Conservation (phyloP, 2,113 vertebrate genomes). For the Dromiciops gliroides region DNA sequence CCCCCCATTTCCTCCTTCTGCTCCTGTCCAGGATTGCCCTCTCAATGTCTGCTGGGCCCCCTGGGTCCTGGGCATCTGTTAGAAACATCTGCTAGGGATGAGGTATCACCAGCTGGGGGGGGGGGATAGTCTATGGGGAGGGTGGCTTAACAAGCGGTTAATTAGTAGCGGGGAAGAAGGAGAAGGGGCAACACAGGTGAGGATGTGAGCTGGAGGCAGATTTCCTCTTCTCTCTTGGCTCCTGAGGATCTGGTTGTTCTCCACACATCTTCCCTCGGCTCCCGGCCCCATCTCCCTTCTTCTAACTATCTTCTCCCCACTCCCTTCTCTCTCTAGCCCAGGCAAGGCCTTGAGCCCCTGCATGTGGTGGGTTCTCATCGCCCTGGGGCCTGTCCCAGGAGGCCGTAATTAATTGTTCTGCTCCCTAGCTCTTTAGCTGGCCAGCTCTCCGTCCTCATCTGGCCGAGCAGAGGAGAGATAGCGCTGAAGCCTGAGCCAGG, state of each 20-base stretch:
- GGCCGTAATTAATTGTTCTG: not conserved
- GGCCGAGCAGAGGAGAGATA: constrained; percentile 13
- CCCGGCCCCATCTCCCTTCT: not conserved
- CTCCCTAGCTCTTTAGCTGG: not conserved
- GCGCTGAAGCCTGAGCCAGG: constrained; percentile 14
- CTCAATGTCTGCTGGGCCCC: constrained; percentile 41
- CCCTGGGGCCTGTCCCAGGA: constrained; percentile 14
- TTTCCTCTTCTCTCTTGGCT: constrained; percentile 5
- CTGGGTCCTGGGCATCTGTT: constrained; percentile 56
- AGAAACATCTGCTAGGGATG: constrained; percentile 49
- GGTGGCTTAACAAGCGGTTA: constrained; percentile 48
- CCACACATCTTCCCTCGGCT: not conserved
- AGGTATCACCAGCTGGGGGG: constrained; percentile 33
- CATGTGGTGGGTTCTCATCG: constrained; percentile 8
- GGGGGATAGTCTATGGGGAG: constrained; percentile 34
- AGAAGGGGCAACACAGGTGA: not conserved
- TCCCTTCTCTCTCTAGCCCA: not conserved
- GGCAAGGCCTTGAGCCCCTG: constrained; percentile 13
- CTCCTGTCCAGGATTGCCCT: constrained; percentile 3
- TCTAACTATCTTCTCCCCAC: not conserved
- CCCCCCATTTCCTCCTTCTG: constrained; percentile 42
- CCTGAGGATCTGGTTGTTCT: not conserved
- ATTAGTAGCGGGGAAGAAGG: not conserved
- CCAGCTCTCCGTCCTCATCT: not conserved
- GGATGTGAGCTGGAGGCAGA: constrained; percentile 5